Evolutionary conservation across 1,140 invertebrate genomes (phyloP).

Genomic region (Drosophila sulfurigaster): DNA sequence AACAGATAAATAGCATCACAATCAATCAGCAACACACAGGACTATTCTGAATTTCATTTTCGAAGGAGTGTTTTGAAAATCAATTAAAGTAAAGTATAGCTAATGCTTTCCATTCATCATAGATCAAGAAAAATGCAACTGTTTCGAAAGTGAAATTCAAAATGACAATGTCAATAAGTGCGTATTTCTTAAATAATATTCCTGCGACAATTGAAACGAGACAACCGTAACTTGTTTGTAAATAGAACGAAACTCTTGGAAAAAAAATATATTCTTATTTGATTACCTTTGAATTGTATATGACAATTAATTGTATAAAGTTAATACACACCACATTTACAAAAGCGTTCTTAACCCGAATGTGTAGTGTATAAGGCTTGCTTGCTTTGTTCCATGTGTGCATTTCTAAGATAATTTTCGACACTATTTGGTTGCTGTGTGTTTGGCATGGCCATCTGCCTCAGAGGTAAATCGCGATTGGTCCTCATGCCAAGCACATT

Average conservation of each 20-base stretch:
- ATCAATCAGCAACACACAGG: not conserved
- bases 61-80: not conserved
- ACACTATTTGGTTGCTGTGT: conserved; percentile 3
- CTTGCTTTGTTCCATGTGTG: conserved; percentile 27
- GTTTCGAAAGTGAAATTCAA: not conserved
- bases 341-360: not conserved
- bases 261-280: not conserved
- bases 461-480: not conserved
- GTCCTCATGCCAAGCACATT: conserved; percentile 29
- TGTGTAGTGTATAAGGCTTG: conserved; percentile 17
- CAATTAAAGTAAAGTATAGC: not conserved
- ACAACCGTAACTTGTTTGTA: conserved; percentile 6
- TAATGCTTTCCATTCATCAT: not conserved
- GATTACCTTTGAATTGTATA: not conserved
- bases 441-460: conserved; percentile 3
- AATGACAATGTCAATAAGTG: not conserved
- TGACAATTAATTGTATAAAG: conserved; percentile 13
- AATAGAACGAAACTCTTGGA: conserved; percentile 8
- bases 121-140: not conserved
- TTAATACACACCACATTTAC: not conserved
- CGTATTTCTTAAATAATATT: not conserved
- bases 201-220: not conserved
- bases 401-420: conserved; percentile 11
- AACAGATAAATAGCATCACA: conserved; percentile 8
- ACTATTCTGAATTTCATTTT: not conserved